phyloP scores from a whole-genome alignment of 30 jellyfish, hydroid and myxozoan genomes.

The Aurelia aurita region DNA sequence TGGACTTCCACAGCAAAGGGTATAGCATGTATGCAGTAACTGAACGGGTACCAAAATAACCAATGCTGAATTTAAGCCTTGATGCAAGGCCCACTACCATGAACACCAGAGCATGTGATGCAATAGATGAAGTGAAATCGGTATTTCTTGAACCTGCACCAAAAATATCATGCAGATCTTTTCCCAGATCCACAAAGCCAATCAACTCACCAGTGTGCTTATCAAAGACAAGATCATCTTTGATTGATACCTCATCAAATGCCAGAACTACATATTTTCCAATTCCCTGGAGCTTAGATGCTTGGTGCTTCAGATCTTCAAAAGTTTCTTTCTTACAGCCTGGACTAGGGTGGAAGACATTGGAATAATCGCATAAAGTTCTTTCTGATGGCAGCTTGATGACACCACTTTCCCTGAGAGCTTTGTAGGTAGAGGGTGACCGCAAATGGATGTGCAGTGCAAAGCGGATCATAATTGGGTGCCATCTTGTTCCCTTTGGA shows the following conservation, averaged over 20 bases:
- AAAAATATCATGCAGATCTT: neutral
- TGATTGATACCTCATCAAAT: conserved; percentile 54
- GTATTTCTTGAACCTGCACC: neutral
- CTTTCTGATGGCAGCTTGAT: conserved; percentile 55
- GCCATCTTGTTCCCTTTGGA: conserved; percentile 65
- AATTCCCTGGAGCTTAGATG: neutral
- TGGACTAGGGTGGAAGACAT: neutral
- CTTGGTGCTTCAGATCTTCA: neutral
- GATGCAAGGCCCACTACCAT: conserved; percentile 1
- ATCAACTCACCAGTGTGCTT: conserved; percentile 21
- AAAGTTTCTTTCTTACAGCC: neutral
- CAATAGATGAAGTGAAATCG: neutral
- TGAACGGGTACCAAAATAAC: conserved; percentile 16
- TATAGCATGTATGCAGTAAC: neutral
- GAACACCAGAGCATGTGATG: conserved; percentile 39
- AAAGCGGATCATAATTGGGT: conserved; percentile 54
- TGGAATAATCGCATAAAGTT: conserved; percentile 47
- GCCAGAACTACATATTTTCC: conserved; percentile 35
- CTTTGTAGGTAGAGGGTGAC: conserved; percentile 58
- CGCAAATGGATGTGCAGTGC: conserved; percentile 48
- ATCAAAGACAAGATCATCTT: conserved; percentile 35
- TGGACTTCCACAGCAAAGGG: conserved; percentile 37
- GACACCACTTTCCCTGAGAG: conserved; percentile 32
- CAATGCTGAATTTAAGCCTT: neutral
- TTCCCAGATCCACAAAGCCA: conserved; percentile 62